Evolutionary conservation across 2,888 invertebrate genomes (phyloP).

Genomic region (Heliothis peltigera): DNA sequence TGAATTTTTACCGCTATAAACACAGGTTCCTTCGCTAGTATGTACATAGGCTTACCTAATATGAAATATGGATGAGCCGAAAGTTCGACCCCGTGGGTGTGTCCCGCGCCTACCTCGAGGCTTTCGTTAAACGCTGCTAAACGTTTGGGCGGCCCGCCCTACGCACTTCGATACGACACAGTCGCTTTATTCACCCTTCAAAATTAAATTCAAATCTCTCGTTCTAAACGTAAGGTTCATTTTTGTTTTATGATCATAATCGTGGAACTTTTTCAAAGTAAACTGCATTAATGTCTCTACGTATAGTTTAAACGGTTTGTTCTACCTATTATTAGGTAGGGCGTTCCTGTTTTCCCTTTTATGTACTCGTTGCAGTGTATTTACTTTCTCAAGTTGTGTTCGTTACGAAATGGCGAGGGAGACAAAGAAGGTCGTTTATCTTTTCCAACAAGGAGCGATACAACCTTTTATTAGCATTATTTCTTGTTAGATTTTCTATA

Average conservation of each 20-base stretch:
- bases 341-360: slow-evolving; percentile 73
- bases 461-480: not conserved
- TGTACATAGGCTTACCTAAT: slow-evolving; percentile 45
- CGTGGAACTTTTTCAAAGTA: slow-evolving; percentile 76
- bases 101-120: slow-evolving; percentile 78
- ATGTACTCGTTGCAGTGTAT: slow-evolving; percentile 43
- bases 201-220: slow-evolving; percentile 67
- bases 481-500: not conserved
- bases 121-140: slow-evolving; percentile 88
- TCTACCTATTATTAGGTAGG: slow-evolving; percentile 79
- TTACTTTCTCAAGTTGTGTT: slow-evolving; percentile 2
- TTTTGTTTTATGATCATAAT: slow-evolving; percentile 24
- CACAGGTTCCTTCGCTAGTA: slow-evolving; percentile 20
- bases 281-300: slow-evolving; percentile 75
- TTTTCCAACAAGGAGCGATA: not conserved
- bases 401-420: slow-evolving; percentile 16
- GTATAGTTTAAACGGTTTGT: slow-evolving; percentile 82
- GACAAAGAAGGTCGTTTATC: not conserved
- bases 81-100: slow-evolving; percentile 79
- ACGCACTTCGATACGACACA: slow-evolving; percentile 76
- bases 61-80: slow-evolving; percentile 60
- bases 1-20: no score
- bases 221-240: slow-evolving; percentile 53
- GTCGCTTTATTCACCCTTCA: slow-evolving; percentile 57
- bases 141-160: slow-evolving; percentile 90